Base-by-base conservation (phyloP, 2,888 invertebrate species). In the Pharmacophagus antenor region DNA sequence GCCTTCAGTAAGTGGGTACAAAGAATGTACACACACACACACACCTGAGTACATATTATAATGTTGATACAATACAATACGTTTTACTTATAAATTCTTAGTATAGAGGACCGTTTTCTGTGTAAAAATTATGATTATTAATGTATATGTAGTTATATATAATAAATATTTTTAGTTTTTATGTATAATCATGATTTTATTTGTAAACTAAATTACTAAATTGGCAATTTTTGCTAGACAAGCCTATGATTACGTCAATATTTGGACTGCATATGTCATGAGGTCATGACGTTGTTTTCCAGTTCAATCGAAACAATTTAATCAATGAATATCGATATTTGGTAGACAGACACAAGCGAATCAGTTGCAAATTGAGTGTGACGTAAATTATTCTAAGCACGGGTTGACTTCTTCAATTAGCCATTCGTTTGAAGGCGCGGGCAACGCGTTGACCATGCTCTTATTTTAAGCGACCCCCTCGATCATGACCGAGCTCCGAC, bases 381-480 rank as follows among this genome's bases (percentile, higher is more conserved):
- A 56, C 27, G 27, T 50, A 56, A 57, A 27, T 57, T 57, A 44
- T 57, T 57, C 42, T 46, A 22, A 22, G 52, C 52, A 58, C 37
- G 47, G 52, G 37, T n/a, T 49, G 53, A 42, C 41, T 27, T 22
- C 27, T 49, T 51, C 44, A 46, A 52, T 53, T 56, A 22, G 52
- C 47, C 37, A 51, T 61, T 47, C 54, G 61, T 42, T 22, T 7
- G 52, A 2, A 25, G n/a, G 4, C 31, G 51, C 49, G 49, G 22
- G 56, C 53, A 52, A 49, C 57, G 53, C 49, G 49, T 61, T 57
- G 56, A 54, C 53, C 53, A 44, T 49, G 53, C 50, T 56, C 56
- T 54, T 56, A 61, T 56, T 61, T 57, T 56, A 50, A 48, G 61
- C 57, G 61, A 52, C 56, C 57, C 56, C 53, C 57, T 48, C 57